Conservation (phyloP, 2,113 vertebrate genomes). For the Probosciger aterrimus region DNA sequence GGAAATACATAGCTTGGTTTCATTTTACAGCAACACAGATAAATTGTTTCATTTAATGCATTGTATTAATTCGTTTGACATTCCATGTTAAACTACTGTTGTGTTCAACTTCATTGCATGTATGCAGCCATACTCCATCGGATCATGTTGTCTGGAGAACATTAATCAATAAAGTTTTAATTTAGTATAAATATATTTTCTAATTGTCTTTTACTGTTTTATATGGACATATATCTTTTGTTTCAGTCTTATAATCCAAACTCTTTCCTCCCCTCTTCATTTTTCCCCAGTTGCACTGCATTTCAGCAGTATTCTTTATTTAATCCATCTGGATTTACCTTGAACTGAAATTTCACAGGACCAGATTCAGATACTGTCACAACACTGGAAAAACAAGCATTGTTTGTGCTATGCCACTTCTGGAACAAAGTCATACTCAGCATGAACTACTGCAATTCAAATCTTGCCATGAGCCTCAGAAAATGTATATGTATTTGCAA, state of each 20-base stretch:
- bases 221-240: neutral
- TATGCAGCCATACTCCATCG: constrained; percentile 77
- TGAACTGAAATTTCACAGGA: neutral
- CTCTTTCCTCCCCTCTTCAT: neutral
- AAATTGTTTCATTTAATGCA: constrained; percentile 71
- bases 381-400: neutral
- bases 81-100: constrained; percentile 88
- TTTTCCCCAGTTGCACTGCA: neutral
- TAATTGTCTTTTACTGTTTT: constrained; percentile 29
- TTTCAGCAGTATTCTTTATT: neutral
- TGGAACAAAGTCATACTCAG: neutral
- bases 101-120: constrained; percentile 84
- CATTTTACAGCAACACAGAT: constrained; percentile 69
- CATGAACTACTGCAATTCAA: neutral
- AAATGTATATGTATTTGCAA: neutral
- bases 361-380: neutral
- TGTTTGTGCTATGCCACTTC: neutral
- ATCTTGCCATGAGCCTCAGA: neutral
- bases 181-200: constrained; percentile 78
- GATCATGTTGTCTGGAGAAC: constrained; percentile 85
- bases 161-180: constrained; percentile 98
- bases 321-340: constrained; percentile 12
- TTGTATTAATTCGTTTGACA: constrained; percentile 78
- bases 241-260: neutral
- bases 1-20: constrained; percentile 57